Evolutionary conservation across 2,113 vertebrate species (phyloP), one percentile per base, ranked within the genome.

Genomic region (Tragulus kanchil): DNA sequence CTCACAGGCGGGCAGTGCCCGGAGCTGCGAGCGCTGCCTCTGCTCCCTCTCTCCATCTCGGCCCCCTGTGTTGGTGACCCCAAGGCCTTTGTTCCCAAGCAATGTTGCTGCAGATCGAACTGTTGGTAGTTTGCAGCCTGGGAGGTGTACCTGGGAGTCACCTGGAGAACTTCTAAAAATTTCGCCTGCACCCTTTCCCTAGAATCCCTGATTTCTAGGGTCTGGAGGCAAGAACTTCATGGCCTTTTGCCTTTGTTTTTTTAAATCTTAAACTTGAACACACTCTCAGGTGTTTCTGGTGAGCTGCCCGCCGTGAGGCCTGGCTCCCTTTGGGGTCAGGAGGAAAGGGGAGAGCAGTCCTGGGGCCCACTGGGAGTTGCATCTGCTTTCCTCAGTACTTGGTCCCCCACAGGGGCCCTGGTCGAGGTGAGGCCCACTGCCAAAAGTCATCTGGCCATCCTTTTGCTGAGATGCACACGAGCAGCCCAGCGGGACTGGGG

Each of bases 11-110:
- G 16, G 19, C 1, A 13, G 58, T 17, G 65, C 48, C 23, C 2
- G 6, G 16, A 52, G 45, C 42, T 21, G 2, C 4, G 0, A 67
- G n/a, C 10, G 31, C 3, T 0, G 14, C 13, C 56, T 7, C 1
- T 17, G 71, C 56, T 71, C 52, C 9, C 19, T 61, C 17, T 54
- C 48, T 56, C 1, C 17, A 1, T 31, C 83, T 21, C 25, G 2
- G 3, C 61, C 16, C 4, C 2, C 62, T 7, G 9, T 16, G 3
- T n/a, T 21, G 36, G 54, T 36, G 13, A 12, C 5, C 1, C 23
- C 0, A 3, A 9, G 3, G 19, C 71, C 48, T 83, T 42, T 50
- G 25, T 59, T 21, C 26, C n/a, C 31, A 23, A 21, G 48, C 11
- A 25, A 0, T 54, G 3, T 19, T 3, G 28, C 87, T 71, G 9